These are phyloP conservation scores for Oxyura jamaicensis DNA, from an alignment of 2,113 vertebrate genomes.

Conservation along the genomic window DNA sequence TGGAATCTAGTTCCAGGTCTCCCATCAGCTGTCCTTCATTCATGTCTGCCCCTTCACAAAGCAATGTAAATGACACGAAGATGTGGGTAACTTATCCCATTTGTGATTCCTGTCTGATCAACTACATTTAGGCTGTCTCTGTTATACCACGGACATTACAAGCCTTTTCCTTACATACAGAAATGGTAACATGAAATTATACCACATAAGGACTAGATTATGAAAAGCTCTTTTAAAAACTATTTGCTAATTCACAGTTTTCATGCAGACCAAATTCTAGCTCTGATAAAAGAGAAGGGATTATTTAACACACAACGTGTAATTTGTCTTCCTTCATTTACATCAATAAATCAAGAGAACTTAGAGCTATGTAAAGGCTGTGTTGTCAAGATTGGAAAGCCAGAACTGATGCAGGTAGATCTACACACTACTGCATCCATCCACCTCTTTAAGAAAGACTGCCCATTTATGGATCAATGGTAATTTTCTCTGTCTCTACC, in stretches of 20 bases:
- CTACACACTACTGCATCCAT: background rate
- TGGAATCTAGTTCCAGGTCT: constrained; percentile 90
- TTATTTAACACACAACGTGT: background rate
- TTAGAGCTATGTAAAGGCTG: background rate
- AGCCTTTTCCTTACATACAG: background rate
- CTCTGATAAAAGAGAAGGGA: background rate
- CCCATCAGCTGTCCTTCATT: constrained; percentile 96
- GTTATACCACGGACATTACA: background rate
- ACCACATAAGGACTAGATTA: background rate
- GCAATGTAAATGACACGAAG: background rate
- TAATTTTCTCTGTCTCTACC: background rate
- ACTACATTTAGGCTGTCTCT: background rate
- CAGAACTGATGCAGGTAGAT: background rate
- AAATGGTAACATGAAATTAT: background rate
- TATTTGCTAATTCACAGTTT: background rate
- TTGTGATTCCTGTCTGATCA: background rate
- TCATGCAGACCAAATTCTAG: background rate
- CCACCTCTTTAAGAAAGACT: background rate
- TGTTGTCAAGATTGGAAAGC: background rate
- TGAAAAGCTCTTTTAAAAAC: background rate
- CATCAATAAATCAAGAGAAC: background rate
- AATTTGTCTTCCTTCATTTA: background rate
- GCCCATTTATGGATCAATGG: background rate
- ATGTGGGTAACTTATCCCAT: background rate
- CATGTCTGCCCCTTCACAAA: constrained; percentile 90